Evolutionary conservation across 2,888 invertebrate species (phyloP).

Genomic region (Bellardia bayeri): DNA sequence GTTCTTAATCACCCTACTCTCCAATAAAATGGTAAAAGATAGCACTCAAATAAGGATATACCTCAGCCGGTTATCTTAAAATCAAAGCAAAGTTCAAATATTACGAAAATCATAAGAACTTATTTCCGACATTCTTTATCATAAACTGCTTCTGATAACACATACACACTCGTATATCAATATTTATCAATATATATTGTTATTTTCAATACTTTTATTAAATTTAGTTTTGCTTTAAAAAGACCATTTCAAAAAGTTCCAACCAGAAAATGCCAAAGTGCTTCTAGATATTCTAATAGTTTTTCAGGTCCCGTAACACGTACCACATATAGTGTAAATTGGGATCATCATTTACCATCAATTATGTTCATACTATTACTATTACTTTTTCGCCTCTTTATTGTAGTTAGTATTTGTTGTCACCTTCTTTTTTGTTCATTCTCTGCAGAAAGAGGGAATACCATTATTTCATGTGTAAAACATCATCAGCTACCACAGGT

Average conservation of each 20-base stretch:
- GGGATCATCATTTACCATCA: neutral
- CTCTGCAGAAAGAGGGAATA: constrained; percentile 36
- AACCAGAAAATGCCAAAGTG: neutral
- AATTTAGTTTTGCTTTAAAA: no score
- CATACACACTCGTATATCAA: no score
- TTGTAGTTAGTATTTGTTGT: constrained; percentile 21
- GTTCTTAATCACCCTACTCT: constrained; percentile 36
- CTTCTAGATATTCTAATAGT: no score
- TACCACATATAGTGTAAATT: neutral
- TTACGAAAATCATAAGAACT: no score
- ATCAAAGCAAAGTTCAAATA: neutral
- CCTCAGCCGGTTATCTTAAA: neutral
- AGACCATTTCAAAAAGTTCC: neutral
- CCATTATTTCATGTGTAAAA: constrained; percentile 47
- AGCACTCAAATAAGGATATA: no score
- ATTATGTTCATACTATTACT: neutral
- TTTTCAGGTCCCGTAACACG: neutral
- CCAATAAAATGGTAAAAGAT: neutral
- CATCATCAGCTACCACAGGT: constrained; percentile 27
- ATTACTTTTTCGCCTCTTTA: neutral
- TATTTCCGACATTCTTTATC: no score
- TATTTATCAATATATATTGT: no score
- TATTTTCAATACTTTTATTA: no score
- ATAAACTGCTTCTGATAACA: no score
- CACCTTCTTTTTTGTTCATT: constrained; percentile 15